phyloP scores from a whole-genome alignment of 1,140 invertebrate genomes.

The Chrysopa pallens region DNA sequence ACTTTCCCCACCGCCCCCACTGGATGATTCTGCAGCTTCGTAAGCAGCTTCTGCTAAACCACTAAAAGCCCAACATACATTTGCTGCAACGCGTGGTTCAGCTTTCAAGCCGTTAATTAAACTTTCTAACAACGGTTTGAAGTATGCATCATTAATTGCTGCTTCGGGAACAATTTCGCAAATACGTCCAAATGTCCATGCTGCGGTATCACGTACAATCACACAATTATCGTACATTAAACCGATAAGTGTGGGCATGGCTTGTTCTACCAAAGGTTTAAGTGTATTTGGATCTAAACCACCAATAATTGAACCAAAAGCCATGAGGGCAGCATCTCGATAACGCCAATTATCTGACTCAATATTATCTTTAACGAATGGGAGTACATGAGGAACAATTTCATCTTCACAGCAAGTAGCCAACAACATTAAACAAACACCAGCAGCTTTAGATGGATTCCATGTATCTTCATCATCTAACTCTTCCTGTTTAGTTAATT shows the following conservation, averaged over 20 bases:
- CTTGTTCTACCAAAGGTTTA: constrained; percentile 87
- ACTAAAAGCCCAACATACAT: constrained; percentile 99
- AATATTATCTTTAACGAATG: constrained; percentile 95
- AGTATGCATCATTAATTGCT: constrained; percentile 74
- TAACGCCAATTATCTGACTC: constrained; percentile 85
- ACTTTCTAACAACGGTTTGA: constrained; percentile 74
- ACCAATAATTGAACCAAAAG: constrained; percentile 86
- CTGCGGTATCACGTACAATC: constrained; percentile 88
- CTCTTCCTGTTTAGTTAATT: constrained; percentile 87
- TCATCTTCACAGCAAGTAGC: constrained; percentile 94
- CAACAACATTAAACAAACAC: constrained; percentile 97
- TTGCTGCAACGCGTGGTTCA: constrained; percentile 90
- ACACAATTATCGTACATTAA: constrained; percentile 86
- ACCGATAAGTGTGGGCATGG: constrained; percentile 87
- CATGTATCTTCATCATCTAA: constrained; percentile 97
- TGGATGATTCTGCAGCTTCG: constrained; percentile 50
- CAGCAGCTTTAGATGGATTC: constrained; percentile 98
- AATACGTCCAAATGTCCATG: constrained; percentile 95
- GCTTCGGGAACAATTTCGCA: constrained; percentile 95
- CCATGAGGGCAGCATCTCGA: constrained; percentile 96
- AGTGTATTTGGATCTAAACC: constrained; percentile 76
- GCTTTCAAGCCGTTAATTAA: constrained; percentile 76
- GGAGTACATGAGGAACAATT: constrained; percentile 87
- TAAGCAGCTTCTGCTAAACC: constrained; percentile 92
- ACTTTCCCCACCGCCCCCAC: constrained; percentile 34